phyloP scores from a whole-genome alignment of 2,888 invertebrate species.

The Leucania comma region DNA sequence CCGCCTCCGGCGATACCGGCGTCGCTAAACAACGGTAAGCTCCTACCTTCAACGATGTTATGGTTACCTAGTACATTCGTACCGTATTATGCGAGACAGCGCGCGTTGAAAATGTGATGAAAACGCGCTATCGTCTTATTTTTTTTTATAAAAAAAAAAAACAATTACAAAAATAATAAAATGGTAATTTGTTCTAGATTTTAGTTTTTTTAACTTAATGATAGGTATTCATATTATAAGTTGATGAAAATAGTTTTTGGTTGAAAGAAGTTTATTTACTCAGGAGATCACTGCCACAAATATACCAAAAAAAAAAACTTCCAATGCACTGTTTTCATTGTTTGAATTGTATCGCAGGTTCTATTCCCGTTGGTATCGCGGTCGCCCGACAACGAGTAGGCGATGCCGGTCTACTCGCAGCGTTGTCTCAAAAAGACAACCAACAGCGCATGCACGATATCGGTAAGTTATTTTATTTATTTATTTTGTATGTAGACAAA shows the following conservation, averaged over 20 bases:
- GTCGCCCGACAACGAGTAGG: conserved; percentile 95
- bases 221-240: too few species aligned
- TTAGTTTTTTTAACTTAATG: background rate
- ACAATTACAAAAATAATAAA: too few species aligned
- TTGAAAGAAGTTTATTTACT: background rate
- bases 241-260: background rate
- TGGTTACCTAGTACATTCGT: conserved; percentile 69
- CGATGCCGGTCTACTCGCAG: conserved; percentile 91
- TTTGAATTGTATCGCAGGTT: conserved; percentile 67
- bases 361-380: conserved; percentile 96
- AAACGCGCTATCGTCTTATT: background rate
- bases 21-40: conserved; percentile 85
- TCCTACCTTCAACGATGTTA: conserved; percentile 33
- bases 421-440: conserved; percentile 90
- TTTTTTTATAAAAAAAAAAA: background rate
- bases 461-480: conserved; percentile 80
- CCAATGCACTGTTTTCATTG: background rate
- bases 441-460: conserved; percentile 90
- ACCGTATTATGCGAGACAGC: conserved; percentile 71
- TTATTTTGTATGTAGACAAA: conserved; percentile 32
- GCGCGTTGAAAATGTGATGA: conserved; percentile 55
- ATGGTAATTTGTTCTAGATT: background rate
- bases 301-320: background rate
- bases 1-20: conserved; percentile 83
- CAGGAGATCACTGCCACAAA: too few species aligned